Percentiles rank a stretch among this genome's conserved stretches.
Evolutionary conservation across 2,113 vertebrate genomes (phyloP).

Genomic region (Trochalopteron elliotii): DNA sequence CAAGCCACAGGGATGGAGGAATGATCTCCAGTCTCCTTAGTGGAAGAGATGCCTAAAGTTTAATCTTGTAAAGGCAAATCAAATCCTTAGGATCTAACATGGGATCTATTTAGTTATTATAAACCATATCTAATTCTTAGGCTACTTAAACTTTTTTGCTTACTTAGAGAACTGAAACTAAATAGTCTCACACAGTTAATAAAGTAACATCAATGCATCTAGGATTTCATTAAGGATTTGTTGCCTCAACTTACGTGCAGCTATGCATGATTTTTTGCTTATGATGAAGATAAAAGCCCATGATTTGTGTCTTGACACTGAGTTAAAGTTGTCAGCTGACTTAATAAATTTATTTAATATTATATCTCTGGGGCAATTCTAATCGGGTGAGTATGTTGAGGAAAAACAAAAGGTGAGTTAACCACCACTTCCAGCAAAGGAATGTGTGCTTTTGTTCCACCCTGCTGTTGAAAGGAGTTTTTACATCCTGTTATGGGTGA

Average conservation of each 20-base stretch:
- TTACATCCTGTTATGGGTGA: background rate
- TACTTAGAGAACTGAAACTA: background rate
- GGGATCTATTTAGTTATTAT: background rate
- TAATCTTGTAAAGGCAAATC: background rate
- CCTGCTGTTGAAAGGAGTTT: background rate
- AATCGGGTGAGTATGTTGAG: background rate
- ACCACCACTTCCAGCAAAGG: background rate
- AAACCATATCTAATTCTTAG: background rate
- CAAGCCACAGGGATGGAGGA: background rate
- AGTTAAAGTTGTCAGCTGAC: background rate
- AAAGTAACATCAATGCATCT: background rate
- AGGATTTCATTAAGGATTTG: background rate
- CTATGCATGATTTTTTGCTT: background rate
- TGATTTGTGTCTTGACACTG: background rate
- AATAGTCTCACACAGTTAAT: background rate
- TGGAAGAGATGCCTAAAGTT: background rate
- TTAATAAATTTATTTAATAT: background rate
- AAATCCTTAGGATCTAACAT: background rate
- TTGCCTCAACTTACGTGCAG: background rate
- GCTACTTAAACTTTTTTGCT: background rate
- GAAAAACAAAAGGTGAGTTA: slow-evolving; percentile 33
- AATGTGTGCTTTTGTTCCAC: background rate
- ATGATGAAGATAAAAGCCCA: background rate
- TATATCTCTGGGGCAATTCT: background rate
- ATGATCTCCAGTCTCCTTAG: background rate